Evolutionary conservation across 2,888 invertebrate genomes (phyloP), one percentile per base, ranked within the genome.

Genomic region (Elmis aenea): DNA sequence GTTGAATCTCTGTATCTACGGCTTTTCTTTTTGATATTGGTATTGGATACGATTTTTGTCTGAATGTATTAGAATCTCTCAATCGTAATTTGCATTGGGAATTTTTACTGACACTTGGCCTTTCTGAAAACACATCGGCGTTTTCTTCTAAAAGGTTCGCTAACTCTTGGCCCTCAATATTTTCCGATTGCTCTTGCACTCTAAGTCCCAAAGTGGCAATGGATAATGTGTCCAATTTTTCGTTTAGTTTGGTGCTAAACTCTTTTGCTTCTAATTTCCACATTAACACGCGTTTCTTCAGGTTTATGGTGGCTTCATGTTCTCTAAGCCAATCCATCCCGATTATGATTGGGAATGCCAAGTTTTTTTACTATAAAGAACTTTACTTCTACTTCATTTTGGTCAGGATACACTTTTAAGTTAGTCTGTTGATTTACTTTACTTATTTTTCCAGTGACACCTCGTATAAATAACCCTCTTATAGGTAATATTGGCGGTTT

Each of bases 41-140:
- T 2, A 39, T 24, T 11, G 34, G 39, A 24, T 39, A 39, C 1
- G 31, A 31, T 23, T 14, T 34, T 11, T 22, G 18, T 9, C 20
- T 13, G 14, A 33, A 33, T 1, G 33, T 26, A 6, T 3, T 20
- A 10, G 26, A 16, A 13, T 26, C 13, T 3, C 10, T 4, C 5
- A 33, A 12, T 3, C 21, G 18, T 4, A 33, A n/a, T 6, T 12
- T 18, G 12, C 33, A 33, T 2, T 2, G 2, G 18, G 20, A 33
- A 5, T 2, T 13, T 2, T 2, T 33, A 13, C 26, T 26, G 12
- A 12, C 8, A n/a, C 26, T 27, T 13, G 21, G 33, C 6, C 6
- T n/a, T 12, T 33, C 12, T 3, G 26, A 26, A 25, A 33, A 33
- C 2, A 26, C 26, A 3, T 11, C 2, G 3, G 2, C 2, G 13